Percentiles rank a stretch among this genome's conserved stretches.
Conservation (phyloP, 1,140 invertebrate species). For the silkworm (Bombyx mori) region DNA sequence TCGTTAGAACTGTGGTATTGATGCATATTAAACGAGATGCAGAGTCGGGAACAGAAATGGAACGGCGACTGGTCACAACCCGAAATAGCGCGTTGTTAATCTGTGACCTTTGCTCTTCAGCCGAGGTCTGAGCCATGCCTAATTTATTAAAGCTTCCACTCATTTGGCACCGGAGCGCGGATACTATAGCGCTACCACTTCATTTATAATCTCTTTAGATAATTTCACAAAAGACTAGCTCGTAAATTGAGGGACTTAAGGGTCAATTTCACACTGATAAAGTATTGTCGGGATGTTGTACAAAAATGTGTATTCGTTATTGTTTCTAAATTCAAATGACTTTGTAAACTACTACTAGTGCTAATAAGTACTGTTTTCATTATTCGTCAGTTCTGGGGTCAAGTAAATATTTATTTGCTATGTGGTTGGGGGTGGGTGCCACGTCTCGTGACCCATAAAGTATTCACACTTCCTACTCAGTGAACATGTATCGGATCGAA, state of each 20-base stretch:
- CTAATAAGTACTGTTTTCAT: too few species aligned
- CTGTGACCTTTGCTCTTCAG: conserved; percentile 45
- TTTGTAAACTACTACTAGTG: too few species aligned
- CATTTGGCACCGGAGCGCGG: conserved; percentile 2
- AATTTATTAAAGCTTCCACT: conserved; percentile 39
- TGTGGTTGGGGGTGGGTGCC: conserved; percentile 8
- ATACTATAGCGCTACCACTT: background rate
- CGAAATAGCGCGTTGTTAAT: conserved; percentile 52
- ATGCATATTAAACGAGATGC: conserved; percentile 15
- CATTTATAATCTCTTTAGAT: background rate
- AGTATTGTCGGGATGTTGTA: too few species aligned
- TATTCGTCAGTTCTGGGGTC: too few species aligned
- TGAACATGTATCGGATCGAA: too few species aligned
- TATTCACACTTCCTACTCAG: background rate
- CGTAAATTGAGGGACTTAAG: too few species aligned
- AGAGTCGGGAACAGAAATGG: conserved; percentile 30
- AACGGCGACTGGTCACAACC: conserved; percentile 40
- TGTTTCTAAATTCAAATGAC: too few species aligned
- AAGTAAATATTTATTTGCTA: too few species aligned
- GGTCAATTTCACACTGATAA: too few species aligned
- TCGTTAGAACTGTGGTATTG: too few species aligned
- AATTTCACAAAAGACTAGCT: too few species aligned
- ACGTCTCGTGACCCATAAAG: conserved; percentile 25
- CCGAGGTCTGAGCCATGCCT: conserved; percentile 30
- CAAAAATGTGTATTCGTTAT: too few species aligned